phyloP scores from a whole-genome alignment of 2,113 vertebrate species.

The Actenoides lindsayi region DNA sequence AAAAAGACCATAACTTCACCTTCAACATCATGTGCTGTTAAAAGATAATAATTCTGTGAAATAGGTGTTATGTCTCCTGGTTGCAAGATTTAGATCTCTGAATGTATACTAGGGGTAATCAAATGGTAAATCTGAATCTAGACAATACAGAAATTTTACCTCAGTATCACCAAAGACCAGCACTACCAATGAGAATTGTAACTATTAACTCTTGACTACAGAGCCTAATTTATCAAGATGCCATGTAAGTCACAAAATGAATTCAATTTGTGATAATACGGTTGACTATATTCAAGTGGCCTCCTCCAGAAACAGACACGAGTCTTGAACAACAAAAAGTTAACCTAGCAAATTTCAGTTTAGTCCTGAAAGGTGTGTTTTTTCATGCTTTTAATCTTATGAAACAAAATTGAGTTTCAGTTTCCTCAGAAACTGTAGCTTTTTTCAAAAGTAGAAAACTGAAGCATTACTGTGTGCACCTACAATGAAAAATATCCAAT shows the following conservation, averaged over 20 bases:
- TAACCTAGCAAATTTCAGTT: not conserved
- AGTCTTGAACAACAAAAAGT: not conserved
- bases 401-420: not conserved
- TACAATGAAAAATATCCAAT: not conserved
- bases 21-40: not conserved
- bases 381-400: not conserved
- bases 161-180: not conserved
- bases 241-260: not conserved
- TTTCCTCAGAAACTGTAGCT: not conserved
- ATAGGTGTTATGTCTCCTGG: not conserved
- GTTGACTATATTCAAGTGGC: not conserved
- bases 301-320: not conserved
- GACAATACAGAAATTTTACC: not conserved
- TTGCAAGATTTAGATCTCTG: not conserved
- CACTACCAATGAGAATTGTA: not conserved
- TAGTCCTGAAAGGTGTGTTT: not conserved
- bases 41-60: not conserved
- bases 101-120: not conserved
- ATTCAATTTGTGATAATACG: not conserved
- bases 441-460: not conserved
- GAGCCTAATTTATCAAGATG: not conserved
- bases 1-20: not conserved
- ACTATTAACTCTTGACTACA: not conserved
- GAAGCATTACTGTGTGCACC: not conserved
- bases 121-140: not conserved